A percentile compares a stretch with the other conserved stretches of the same genome.
These are phyloP conservation scores for Orthonyx spaldingii DNA, from an alignment of 2,113 vertebrate species.

Conservation along the genomic window DNA sequence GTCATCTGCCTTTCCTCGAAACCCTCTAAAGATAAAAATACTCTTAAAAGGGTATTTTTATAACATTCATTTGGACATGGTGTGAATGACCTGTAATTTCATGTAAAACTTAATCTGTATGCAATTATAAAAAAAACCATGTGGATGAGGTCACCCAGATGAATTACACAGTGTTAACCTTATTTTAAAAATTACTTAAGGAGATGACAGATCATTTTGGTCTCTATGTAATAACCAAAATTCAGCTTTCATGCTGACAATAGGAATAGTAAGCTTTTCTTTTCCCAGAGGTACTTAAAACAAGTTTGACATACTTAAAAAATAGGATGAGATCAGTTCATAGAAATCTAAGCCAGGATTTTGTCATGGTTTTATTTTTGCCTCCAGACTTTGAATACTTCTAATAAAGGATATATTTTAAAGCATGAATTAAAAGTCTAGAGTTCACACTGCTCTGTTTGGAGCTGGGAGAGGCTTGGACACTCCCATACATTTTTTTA, in stretches of 20 bases:
- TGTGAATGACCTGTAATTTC: neutral
- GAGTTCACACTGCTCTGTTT: neutral
- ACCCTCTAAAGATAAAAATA: neutral
- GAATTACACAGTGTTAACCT: constrained; percentile 20
- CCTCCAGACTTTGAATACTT: constrained; percentile 47
- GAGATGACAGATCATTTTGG: constrained; percentile 22
- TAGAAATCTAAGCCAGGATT: constrained; percentile 37
- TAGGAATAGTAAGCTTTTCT: constrained; percentile 43
- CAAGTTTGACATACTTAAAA: constrained; percentile 44
- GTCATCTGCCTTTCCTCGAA: neutral
- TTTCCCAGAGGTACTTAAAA: constrained; percentile 56
- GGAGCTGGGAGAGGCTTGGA: neutral
- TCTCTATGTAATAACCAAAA: constrained; percentile 34
- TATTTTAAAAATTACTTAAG: constrained; percentile 47
- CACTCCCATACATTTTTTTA: neutral
- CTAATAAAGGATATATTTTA: constrained; percentile 43
- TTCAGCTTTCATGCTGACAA: constrained; percentile 52
- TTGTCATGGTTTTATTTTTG: constrained; percentile 57
- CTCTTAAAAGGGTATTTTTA: neutral
- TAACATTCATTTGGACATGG: neutral
- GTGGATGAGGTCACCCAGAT: neutral
- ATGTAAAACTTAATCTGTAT: neutral
- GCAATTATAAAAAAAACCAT: neutral
- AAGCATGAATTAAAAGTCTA: constrained; percentile 37
- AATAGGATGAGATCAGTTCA: constrained; percentile 44